A percentile compares a stretch with the other conserved stretches of the same genome.
These are phyloP conservation scores for Chionis minor DNA, from an alignment of 2,113 vertebrate genomes.

Conservation along the genomic window DNA sequence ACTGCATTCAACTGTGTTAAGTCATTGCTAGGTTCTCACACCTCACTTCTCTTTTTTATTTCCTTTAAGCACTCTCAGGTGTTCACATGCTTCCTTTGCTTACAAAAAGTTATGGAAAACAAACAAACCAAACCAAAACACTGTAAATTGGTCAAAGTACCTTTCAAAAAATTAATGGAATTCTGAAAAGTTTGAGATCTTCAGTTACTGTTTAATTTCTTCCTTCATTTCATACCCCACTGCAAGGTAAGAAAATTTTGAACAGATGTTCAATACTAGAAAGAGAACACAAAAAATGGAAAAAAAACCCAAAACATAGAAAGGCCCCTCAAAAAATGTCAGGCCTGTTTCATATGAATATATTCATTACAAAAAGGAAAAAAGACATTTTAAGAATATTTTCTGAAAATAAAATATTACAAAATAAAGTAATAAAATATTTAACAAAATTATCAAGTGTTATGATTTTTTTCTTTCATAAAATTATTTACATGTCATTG, in stretches of 20 bases:
- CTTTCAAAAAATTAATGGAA: background rate
- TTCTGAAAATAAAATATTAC: background rate
- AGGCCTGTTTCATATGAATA: background rate
- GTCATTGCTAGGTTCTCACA: background rate
- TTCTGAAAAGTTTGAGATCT: background rate
- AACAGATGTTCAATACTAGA: background rate
- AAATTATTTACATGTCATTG: background rate
- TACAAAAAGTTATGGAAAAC: background rate
- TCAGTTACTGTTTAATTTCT: background rate
- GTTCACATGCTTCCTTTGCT: background rate
- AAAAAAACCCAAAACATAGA: fast-evolving
- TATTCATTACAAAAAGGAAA: background rate
- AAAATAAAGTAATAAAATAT: too few relatives aligned
- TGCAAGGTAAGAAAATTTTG: background rate
- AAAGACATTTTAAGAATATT: background rate
- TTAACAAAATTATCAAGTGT: background rate
- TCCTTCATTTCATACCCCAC: background rate
- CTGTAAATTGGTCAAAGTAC: background rate
- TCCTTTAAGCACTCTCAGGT: background rate
- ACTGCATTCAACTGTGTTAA: background rate
- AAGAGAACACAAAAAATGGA: background rate
- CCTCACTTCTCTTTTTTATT: background rate
- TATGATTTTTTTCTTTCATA: background rate
- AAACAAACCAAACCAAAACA: background rate
- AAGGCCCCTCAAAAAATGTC: background rate